Conservation (phyloP, 1,140 invertebrate species). For the Neotoxoptera formosana region DNA sequence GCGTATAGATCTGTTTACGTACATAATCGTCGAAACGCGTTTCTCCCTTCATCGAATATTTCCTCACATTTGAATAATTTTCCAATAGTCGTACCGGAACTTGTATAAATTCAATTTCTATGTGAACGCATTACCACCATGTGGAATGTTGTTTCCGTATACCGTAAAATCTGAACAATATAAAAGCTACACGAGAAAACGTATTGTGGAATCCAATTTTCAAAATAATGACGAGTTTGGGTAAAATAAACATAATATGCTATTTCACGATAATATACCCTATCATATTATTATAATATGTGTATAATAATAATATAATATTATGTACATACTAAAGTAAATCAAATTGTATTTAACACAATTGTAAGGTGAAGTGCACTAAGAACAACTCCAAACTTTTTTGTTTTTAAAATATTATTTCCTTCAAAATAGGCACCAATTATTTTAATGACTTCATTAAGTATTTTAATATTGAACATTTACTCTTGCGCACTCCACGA, state of each 20-base stretch:
- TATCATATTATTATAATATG: background rate
- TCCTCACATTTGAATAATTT: slow-evolving; percentile 26
- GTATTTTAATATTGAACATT: too few species aligned
- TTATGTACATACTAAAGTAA: background rate
- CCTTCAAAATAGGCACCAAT: too few species aligned
- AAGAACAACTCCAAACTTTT: background rate
- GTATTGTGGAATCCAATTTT: background rate
- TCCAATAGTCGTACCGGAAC: slow-evolving; percentile 33
- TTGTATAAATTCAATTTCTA: slow-evolving; percentile 47
- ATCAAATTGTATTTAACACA: background rate
- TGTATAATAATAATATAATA: background rate
- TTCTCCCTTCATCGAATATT: slow-evolving; percentile 11
- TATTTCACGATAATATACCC: background rate
- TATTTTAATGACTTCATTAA: too few species aligned
- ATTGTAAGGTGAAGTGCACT: background rate
- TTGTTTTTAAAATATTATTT: background rate
- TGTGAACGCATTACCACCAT: background rate
- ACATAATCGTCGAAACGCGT: slow-evolving; percentile 7
- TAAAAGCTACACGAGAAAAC: slow-evolving; percentile 27
- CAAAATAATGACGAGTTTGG: slow-evolving; percentile 11
- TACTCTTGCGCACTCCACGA: background rate
- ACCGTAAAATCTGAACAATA: slow-evolving; percentile 23
- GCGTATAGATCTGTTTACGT: background rate
- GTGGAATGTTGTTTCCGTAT: slow-evolving; percentile 29
- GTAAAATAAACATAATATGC: background rate